Conservation (phyloP, 1,140 invertebrate species). For the Dysdera silvatica region DNA sequence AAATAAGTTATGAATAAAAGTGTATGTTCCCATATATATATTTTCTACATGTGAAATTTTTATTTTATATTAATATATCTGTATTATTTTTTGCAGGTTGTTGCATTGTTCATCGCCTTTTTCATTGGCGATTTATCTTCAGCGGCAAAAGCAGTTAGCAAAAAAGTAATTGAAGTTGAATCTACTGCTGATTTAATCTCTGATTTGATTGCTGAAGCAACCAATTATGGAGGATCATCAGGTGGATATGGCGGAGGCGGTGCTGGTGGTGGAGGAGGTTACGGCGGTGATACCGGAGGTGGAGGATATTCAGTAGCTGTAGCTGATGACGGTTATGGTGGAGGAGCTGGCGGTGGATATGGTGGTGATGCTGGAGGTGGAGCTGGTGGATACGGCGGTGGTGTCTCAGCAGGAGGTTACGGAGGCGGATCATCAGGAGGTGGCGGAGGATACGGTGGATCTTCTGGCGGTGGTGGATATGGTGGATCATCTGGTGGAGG, state of each 20-base stretch:
- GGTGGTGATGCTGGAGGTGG: conserved; percentile 16
- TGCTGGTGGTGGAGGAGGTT: conserved; percentile 25
- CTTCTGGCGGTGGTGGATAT: conserved; percentile 24
- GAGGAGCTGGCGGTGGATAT: conserved; percentile 15
- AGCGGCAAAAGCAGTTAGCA: conserved; percentile 6
- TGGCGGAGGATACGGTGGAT: conserved; percentile 28
- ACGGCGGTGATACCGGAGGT: conserved; percentile 22
- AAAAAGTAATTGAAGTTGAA: background rate
- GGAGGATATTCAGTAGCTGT: too few relatives aligned
- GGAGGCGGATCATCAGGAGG: conserved; percentile 25
- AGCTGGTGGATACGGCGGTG: conserved; percentile 13
- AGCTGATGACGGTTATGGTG: conserved; percentile 11
- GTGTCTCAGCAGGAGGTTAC: conserved; percentile 10
- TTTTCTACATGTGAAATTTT: too few relatives aligned
- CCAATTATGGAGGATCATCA: conserved; percentile 26
- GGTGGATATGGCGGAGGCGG: conserved; percentile 24
- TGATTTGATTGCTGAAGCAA: conserved; percentile 26
- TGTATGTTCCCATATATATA: too few relatives aligned
- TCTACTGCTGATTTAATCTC: conserved; percentile 17
- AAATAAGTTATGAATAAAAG: too few relatives aligned
- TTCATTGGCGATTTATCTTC: background rate
- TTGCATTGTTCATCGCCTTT: background rate
- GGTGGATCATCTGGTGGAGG: background rate
- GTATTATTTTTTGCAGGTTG: conserved; percentile 14
- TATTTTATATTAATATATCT: too few relatives aligned